Conservation (phyloP, 1,140 invertebrate genomes). For the Pectinophora gossypiella region DNA sequence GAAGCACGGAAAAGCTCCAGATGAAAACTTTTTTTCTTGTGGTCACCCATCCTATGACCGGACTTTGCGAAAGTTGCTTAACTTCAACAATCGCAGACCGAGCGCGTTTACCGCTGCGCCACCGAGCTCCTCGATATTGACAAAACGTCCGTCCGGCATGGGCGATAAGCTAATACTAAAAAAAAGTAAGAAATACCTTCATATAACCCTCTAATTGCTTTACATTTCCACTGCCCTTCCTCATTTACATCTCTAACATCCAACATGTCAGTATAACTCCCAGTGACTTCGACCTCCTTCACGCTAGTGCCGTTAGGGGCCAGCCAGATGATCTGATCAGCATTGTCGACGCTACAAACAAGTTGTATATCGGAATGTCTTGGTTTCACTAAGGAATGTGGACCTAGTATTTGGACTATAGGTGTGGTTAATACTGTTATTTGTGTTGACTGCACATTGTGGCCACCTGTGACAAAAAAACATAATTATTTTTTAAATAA, state of each 20-base stretch:
- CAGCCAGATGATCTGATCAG: constrained; percentile 32
- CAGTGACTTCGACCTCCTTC: constrained; percentile 21
- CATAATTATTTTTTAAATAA: neutral
- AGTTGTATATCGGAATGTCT: constrained; percentile 34
- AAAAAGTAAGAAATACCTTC: no score
- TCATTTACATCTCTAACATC: constrained; percentile 36
- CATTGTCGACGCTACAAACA: constrained; percentile 42
- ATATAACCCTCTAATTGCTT: constrained; percentile 24
- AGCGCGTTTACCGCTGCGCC: no score
- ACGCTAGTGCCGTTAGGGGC: constrained; percentile 24
- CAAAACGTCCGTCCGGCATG: no score
- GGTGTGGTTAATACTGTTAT: constrained; percentile 36
- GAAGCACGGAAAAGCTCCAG: no score
- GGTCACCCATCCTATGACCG: no score
- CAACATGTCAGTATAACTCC: constrained; percentile 27
- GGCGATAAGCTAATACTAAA: no score
- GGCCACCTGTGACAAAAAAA: constrained; percentile 32
- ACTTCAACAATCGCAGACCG: no score
- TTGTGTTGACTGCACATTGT: constrained; percentile 30
- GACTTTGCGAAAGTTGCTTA: no score
- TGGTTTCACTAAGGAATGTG: constrained; percentile 31
- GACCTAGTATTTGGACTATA: constrained; percentile 45
- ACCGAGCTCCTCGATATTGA: no score
- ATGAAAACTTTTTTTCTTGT: no score
- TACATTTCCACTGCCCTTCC: constrained; percentile 50